Base-by-base conservation (phyloP, 2,113 vertebrate species). In the Chitala chitala region DNA sequence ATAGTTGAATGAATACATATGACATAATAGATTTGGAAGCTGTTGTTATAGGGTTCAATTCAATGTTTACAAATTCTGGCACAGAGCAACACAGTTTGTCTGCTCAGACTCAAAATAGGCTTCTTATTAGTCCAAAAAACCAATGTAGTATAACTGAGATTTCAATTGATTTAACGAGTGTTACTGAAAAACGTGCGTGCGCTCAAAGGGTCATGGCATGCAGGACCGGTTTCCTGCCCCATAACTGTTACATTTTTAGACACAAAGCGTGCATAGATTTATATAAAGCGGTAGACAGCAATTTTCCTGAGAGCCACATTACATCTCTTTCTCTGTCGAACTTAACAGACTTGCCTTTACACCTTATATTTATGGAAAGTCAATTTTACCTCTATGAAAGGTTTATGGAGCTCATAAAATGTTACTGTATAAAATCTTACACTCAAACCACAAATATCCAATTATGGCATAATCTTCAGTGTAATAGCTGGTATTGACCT, bases 351-450 rank as follows among this genome's bases (percentile, higher is more conserved):
- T 75, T 74, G 79, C 78, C 80, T 84, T 90, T 83, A 84, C 89
- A 88, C 84, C 80, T 84, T 33, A 69, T 75, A 82, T 90, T 89
- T 87, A 89, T 83, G 61, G 76, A 83, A 77, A 79, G 83, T 78
- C 66, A 78, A 76, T 85, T 85, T 72, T 82, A 83, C 80, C 83
- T 88, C 77, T 78, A 84, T 48, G 20, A 86, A 82, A 84, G 83
- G 79, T 91, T 88, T 90, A 88, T 86, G 86, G 86, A 84, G 79
- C 82, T 78, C 79, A 81, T 89, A 85, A 90, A 89, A 89, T 84
- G 80, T 88, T 89, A 83, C 88, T 86, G 81, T 85, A 81, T 78
- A 82, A 78, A 74, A 70, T 74, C 79, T 83, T 86, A 83, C 83
- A 88, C 85, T 83, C 77, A 80, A 82, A 87, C 88, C 86, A 85